Base-by-base conservation (phyloP, 92 coral and sea anemone genomes). In the Zoanthus gigantus region DNA sequence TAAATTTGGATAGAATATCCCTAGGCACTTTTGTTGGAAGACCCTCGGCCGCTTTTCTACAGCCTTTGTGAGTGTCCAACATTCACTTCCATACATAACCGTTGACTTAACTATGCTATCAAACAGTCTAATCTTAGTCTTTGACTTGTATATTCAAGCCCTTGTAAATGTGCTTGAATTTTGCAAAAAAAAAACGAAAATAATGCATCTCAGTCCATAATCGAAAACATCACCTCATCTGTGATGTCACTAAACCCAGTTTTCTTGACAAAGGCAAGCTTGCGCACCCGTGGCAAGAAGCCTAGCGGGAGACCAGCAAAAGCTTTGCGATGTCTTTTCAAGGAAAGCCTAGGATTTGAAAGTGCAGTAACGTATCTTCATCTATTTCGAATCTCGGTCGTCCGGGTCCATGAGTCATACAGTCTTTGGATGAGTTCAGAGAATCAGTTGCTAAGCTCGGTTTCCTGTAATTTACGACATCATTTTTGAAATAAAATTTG, bases 261-360 rank as follows among this genome's bases (percentile, higher is more conserved):
- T 77, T 48, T 78, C 87, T 76, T 82, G 18, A 47, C 85, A 83
- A 90, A 89, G 37, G 89, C 91, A 68, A 90, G 93, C 50, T 85
- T 92, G 30, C 92, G 77, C 65, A 90, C 93, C 34, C 90, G 88
- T 42, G 92, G 89, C 93, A 93, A 93, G 67, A 14, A 15, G 95
- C 90, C 93, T 93, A 90, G 69, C 92, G 90, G 47, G 93, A 93
- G 48, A 93, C 92, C 69, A 92, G 88, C 54, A 93, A 86, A 34
- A 88, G 92, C 10, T 85, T 82, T 42, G 95, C 93, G 29, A 93
- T 93, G 77, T 90, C 92, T 90, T 84, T 88, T 92, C 93, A 93
- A 84, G 82, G 83, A 80, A 90, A 90, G 81, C 93, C 93, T 65
- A 93, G 91, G 81, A 65, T 84, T 82, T 92, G 85, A 82, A 93